A percentile compares a stretch with the other conserved stretches of the same genome.
Evolutionary conservation across 2,113 vertebrate species (phyloP).

Genomic region (Hippocampus zosterae): DNA sequence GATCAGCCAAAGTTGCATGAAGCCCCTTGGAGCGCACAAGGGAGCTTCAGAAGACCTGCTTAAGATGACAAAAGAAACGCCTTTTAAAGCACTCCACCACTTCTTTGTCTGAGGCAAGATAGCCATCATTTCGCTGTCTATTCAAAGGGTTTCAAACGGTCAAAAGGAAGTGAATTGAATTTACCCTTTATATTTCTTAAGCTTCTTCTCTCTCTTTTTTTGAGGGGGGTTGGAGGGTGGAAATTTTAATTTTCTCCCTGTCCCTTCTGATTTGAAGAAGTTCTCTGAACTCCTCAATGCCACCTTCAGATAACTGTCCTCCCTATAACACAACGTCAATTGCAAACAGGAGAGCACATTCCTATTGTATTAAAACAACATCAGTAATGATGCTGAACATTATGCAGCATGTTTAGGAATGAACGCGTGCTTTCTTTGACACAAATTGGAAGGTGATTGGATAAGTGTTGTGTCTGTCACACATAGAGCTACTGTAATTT

Average conservation of each 20-base stretch:
- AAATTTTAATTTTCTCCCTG: constrained; percentile 23
- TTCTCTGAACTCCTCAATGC: constrained; percentile 23
- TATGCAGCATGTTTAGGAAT: constrained; percentile 20
- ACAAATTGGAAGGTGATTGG: no score
- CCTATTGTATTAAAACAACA: constrained; percentile 49
- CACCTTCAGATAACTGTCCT: constrained; percentile 25
- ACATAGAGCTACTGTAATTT: no score
- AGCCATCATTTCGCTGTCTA: constrained; percentile 29
- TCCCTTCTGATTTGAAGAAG: constrained; percentile 15
- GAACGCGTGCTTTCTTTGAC: no score
- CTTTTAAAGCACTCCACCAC: constrained; percentile 15
- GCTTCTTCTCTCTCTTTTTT: constrained; percentile 5
- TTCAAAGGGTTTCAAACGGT: constrained; percentile 30
- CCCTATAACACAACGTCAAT: constrained; percentile 42
- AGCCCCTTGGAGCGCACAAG: constrained; percentile 13
- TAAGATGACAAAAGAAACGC: constrained; percentile 30
- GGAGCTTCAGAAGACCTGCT: constrained; percentile 18
- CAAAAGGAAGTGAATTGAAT: constrained; percentile 22
- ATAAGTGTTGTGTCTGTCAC: no score
- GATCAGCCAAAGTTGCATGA: constrained; percentile 35
- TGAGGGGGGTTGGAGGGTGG: no score
- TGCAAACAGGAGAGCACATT: constrained; percentile 22
- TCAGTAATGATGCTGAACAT: constrained; percentile 45
- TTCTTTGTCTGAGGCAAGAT: constrained; percentile 33
- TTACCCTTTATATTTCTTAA: constrained; percentile 28